Evolutionary conservation across 2,797 vertebrate species (phyloP).

Genomic region (Paramormyrops hopkinsi): DNA sequence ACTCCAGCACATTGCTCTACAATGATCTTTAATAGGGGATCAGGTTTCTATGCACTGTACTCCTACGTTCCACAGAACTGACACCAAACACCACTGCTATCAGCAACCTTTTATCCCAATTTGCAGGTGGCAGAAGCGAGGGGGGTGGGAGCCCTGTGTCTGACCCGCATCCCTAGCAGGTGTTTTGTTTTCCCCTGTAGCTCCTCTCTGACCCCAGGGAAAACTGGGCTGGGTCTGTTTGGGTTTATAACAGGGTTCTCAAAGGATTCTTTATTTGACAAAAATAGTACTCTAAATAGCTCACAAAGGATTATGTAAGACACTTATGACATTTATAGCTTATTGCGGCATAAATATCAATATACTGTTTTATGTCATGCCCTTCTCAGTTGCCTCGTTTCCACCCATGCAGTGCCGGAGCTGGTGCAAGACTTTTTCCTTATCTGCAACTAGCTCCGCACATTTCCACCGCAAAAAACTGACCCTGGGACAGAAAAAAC

Average conservation of each 20-base stretch:
- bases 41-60: neutral
- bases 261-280: neutral
- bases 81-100: neutral
- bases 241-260: neutral
- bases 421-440: neutral
- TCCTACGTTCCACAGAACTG: neutral
- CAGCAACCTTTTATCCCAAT: neutral
- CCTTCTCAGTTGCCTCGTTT: neutral
- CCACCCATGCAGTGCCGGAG: neutral
- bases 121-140: neutral
- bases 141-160: neutral
- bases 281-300: neutral
- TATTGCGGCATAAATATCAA: neutral
- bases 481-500: neutral
- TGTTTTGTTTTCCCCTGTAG: neutral
- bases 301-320: neutral
- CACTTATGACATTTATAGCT: neutral
- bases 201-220: neutral
- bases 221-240: neutral
- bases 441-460: neutral
- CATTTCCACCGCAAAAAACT: neutral
- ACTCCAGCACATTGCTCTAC: neutral
- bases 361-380: neutral
- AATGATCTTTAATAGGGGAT: neutral
- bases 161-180: neutral